Percentiles rank a stretch among this genome's conserved stretches.
These are phyloP conservation scores for Pycnomerus fuliginosus DNA, from an alignment of 2,888 invertebrate species.

Conservation along the genomic window DNA sequence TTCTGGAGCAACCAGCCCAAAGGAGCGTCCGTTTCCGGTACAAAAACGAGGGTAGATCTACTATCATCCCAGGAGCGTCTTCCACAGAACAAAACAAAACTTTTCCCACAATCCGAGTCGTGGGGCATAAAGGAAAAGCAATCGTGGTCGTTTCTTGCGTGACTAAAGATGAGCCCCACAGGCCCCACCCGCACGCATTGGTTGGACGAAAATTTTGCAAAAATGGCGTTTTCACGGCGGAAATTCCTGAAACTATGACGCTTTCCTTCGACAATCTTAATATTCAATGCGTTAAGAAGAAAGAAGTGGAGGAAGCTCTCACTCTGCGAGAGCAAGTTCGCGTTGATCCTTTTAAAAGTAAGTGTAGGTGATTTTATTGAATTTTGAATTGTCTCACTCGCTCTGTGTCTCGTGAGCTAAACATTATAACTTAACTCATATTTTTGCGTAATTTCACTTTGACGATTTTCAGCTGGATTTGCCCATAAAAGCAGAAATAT, in stretches of 20 bases:
- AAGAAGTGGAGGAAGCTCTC: slow-evolving; percentile 82
- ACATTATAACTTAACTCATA: too few relatives aligned
- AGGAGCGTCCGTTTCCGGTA: slow-evolving; percentile 86
- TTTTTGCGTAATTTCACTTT: too few relatives aligned
- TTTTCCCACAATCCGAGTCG: slow-evolving; percentile 82
- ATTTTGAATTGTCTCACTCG: too few relatives aligned
- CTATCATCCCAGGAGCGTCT: slow-evolving; percentile 83
- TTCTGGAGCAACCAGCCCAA: slow-evolving; percentile 83
- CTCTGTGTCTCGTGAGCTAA: too few relatives aligned
- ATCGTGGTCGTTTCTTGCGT: slow-evolving; percentile 89
- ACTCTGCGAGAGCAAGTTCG: slow-evolving; percentile 71
- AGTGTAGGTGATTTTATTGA: slow-evolving; percentile 46
- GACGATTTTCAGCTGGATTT: slow-evolving; percentile 78
- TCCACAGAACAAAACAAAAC: slow-evolving; percentile 85
- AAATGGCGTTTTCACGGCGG: slow-evolving; percentile 79
- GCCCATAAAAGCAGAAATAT: slow-evolving; percentile 72
- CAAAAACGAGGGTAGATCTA: slow-evolving; percentile 90
- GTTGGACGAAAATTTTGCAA: slow-evolving; percentile 84
- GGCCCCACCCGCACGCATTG: slow-evolving; percentile 84
- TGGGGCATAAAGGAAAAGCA: slow-evolving; percentile 75
- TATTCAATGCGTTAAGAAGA: slow-evolving; percentile 90
- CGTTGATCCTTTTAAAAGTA: slow-evolving; percentile 89
- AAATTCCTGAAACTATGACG: slow-evolving; percentile 67
- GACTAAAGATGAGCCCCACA: slow-evolving; percentile 79
- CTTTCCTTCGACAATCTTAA: slow-evolving; percentile 84